Conservation (phyloP, 2,888 invertebrate species). For the Agrotis puta region DNA sequence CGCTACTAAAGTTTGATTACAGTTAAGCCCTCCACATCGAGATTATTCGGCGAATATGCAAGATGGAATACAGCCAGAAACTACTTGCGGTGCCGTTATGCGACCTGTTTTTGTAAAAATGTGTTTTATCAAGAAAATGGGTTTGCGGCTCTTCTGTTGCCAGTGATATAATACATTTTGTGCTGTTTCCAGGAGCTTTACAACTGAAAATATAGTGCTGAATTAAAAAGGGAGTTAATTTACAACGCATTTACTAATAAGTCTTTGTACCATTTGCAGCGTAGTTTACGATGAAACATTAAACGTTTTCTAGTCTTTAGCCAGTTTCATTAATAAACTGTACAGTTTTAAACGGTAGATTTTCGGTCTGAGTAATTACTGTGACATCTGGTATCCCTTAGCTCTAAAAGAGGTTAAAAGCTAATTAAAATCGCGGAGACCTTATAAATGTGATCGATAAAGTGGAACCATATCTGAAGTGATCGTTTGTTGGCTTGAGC, state of each 20-base stretch:
- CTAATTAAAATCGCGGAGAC: slow-evolving; percentile 61
- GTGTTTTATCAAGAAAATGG: slow-evolving; percentile 48
- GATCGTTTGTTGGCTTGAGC: slow-evolving; percentile 52
- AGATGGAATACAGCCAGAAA: slow-evolving; percentile 57
- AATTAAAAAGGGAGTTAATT: slow-evolving; percentile 24
- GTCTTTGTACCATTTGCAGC: slow-evolving; percentile 19
- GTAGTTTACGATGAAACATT: slow-evolving; percentile 18
- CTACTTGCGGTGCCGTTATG: slow-evolving; percentile 32
- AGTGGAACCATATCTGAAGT: slow-evolving; percentile 63
- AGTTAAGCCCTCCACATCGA: slow-evolving; percentile 47
- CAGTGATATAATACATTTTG: slow-evolving; percentile 52
- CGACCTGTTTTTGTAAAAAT: slow-evolving; percentile 49
- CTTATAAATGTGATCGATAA: slow-evolving; percentile 63
- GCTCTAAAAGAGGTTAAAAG: slow-evolving; percentile 51
- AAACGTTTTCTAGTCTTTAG: slow-evolving; percentile 13
- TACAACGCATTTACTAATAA: slow-evolving; percentile 43
- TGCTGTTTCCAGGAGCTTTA: slow-evolving; percentile 28
- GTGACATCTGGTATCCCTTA: slow-evolving; percentile 47
- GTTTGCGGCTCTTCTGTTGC: slow-evolving; percentile 30
- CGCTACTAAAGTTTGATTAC: slow-evolving; percentile 61
- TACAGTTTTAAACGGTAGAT: slow-evolving; percentile 30
- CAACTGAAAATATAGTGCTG: slow-evolving; percentile 35
- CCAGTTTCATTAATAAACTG: slow-evolving; percentile 20
- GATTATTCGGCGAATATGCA: slow-evolving; percentile 50
- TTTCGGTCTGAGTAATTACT: slow-evolving; percentile 41